Evolutionary conservation across 2,888 invertebrate genomes (phyloP).

Genomic region (Epistrophe eligans): DNA sequence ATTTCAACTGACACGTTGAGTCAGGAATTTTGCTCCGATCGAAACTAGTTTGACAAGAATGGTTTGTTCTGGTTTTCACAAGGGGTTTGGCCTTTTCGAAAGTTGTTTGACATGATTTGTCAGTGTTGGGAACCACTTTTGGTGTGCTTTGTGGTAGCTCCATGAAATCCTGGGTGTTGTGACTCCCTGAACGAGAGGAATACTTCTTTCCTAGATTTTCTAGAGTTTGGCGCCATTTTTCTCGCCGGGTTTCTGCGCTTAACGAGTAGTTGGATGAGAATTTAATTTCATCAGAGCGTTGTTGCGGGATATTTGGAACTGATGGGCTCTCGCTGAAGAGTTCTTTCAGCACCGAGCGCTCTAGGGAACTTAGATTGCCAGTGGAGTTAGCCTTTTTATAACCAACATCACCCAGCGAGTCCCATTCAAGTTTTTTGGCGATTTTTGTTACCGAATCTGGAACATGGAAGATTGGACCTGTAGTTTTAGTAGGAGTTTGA

Average conservation of each 20-base stretch:
- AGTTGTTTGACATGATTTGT: constrained; percentile 45
- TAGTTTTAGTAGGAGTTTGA: background rate
- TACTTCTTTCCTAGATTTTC: constrained; percentile 76
- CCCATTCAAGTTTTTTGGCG: constrained; percentile 92
- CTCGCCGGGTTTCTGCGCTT: constrained; percentile 40
- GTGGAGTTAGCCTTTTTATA: constrained; percentile 87
- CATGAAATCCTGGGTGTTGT: constrained; percentile 48
- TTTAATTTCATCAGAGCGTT: constrained; percentile 10
- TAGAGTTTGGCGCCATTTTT: constrained; percentile 75
- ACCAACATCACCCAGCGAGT: constrained; percentile 94
- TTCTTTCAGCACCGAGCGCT: constrained; percentile 81
- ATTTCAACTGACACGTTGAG: constrained; percentile 3
- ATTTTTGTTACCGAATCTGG: constrained; percentile 91
- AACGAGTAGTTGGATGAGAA: background rate
- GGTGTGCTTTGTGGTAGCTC: constrained; percentile 65
- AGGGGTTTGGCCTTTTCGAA: constrained; percentile 1
- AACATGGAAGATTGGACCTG: background rate
- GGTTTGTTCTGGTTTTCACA: background rate
- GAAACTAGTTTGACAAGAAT: constrained; percentile 62
- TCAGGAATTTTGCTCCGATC: constrained; percentile 16
- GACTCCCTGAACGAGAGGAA: constrained; percentile 46
- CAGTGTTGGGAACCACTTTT: constrained; percentile 27
- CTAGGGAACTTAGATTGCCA: constrained; percentile 83
- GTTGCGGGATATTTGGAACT: constrained; percentile 59
- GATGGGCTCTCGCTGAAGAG: constrained; percentile 77